These are phyloP conservation scores for Luidia sarsii DNA, from an alignment of 53 echinoderm and acorn worm genomes.

Conservation along the genomic window DNA sequence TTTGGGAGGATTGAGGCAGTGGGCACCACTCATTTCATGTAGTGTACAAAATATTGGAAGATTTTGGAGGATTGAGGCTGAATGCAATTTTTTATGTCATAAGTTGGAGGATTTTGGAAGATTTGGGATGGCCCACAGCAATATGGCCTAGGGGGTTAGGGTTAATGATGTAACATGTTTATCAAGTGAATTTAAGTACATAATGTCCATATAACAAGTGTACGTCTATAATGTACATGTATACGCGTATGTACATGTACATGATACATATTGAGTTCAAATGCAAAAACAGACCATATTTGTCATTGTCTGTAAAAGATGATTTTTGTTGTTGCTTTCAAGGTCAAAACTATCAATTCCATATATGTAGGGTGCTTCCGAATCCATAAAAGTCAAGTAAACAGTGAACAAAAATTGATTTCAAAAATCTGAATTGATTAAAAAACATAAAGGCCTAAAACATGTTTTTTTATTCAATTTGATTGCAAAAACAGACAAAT, in stretches of 20 bases:
- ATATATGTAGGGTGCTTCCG: not conserved
- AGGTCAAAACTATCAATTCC: not conserved
- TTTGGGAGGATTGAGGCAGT: too few species aligned
- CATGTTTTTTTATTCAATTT: constrained; percentile 8
- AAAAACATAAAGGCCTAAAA: constrained; percentile 4
- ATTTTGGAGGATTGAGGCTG: too few species aligned
- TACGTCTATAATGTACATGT: not conserved
- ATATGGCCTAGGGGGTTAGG: too few species aligned
- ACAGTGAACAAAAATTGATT: not conserved
- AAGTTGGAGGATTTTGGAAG: too few species aligned
- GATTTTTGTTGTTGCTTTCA: not conserved
- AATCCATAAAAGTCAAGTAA: constrained; percentile 2
- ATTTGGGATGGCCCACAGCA: too few species aligned
- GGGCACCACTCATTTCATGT: too few species aligned
- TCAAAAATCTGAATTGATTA: constrained; percentile 10
- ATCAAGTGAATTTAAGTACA: too few species aligned
- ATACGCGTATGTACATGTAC: not conserved
- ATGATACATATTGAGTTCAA: not conserved
- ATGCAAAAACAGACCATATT: constrained; percentile 2
- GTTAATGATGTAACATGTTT: too few species aligned
- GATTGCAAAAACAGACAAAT: constrained; percentile 22
- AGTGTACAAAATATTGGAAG: too few species aligned
- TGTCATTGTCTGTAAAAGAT: constrained; percentile 4
- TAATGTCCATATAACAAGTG: too few species aligned
- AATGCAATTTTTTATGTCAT: too few species aligned